phyloP scores from a whole-genome alignment of 2,113 vertebrate genomes.

The Salvelinus sp. region DNA sequence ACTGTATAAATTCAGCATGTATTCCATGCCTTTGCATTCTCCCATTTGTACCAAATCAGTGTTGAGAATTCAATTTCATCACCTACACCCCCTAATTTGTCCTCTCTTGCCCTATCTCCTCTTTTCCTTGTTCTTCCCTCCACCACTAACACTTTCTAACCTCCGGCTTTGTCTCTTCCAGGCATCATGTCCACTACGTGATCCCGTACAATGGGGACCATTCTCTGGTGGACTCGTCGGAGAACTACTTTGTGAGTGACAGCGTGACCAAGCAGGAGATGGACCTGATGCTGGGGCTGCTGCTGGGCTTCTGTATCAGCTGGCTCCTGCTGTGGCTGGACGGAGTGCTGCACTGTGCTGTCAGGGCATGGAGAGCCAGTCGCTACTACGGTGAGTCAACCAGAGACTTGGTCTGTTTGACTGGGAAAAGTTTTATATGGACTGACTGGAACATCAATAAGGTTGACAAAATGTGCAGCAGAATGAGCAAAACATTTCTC shows the following conservation, averaged over 20 bases:
- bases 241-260: slow-evolving; percentile 99
- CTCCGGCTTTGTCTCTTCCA: slow-evolving; percentile 54
- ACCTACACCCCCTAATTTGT: background rate
- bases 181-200: slow-evolving; percentile 97
- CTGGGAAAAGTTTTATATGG: too few relatives aligned
- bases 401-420: background rate
- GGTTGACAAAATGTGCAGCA: too few relatives aligned
- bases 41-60: background rate
- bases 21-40: background rate
- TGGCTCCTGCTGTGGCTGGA: slow-evolving; percentile 99
- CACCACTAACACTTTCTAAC: background rate
- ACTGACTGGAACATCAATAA: too few relatives aligned
- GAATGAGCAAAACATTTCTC: too few relatives aligned
- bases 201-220: slow-evolving; percentile 98
- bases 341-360: slow-evolving; percentile 91
- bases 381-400: slow-evolving; percentile 88
- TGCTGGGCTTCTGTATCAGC: slow-evolving; percentile 98
- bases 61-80: background rate
- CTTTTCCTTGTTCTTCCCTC: background rate
- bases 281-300: slow-evolving; percentile 97
- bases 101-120: background rate
- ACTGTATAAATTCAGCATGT: background rate
- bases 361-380: slow-evolving; percentile 93
- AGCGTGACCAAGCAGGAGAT: slow-evolving; percentile 99
- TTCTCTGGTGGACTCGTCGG: slow-evolving; percentile 96